Base-by-base conservation (phyloP, 2,797 vertebrate genomes). In the Discoglossus pictus region DNA sequence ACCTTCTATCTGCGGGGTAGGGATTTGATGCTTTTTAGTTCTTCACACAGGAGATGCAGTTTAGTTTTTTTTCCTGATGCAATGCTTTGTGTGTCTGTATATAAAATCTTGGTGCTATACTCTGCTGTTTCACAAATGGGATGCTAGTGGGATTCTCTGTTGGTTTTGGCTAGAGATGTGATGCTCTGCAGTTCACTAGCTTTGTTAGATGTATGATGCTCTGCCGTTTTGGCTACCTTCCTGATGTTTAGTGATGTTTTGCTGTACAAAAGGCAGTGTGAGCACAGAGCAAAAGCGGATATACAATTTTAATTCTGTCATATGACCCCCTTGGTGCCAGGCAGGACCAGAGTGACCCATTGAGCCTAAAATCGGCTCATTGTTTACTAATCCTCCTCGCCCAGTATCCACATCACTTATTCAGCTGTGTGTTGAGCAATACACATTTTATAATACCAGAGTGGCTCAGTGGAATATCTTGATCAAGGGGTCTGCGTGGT, bases 191-290 rank as follows among this genome's bases (percentile, higher is more conserved):
- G 43, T 43, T 17, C 40, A 16, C 7, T 18, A 5, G 40, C 24
- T 24, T 6, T 4, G 20, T 2, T 9, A 20, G 13, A 24, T 9
- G 34, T 39, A 8, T 34, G 20, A 47, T 62, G 11, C n/a, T 13
- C 34, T 62, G 12, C n/a, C n/a, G 10, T 2, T 27, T 9, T 25
- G 34, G 34, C 31, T 31, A 1, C 42, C 12, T 36, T 40, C 34
- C 31, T 40, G 18, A 3, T 5, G 6, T 20, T 34, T 39, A 7
- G 24, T 20, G 21, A 15, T 48, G 8, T 17, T 48, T 9, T 15
- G 9, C 50, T 63, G 67, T 63, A 13, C 51, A 70, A 43, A 70
- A 51, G 52, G 35, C 43, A 70, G 16, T 43, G 15, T 50, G 59
- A 21, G 31, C 51, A 56, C 12, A 55, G 67, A 36, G 43, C 42